Base-by-base conservation (phyloP, 2,888 invertebrate species). In the Caenorhabditis sinica region DNA sequence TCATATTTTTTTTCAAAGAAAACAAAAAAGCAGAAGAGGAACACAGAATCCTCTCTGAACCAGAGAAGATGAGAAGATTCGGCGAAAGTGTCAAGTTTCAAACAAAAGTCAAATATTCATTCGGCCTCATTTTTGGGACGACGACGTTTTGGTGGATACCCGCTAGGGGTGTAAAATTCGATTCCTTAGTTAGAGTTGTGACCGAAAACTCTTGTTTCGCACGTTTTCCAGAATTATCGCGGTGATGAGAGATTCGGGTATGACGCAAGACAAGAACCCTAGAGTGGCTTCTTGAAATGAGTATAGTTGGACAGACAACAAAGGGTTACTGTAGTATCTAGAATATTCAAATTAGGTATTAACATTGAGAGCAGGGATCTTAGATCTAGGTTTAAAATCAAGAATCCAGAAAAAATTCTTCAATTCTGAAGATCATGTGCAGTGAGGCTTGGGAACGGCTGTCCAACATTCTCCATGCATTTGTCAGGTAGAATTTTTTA, bases 101-200 rank as follows among this genome's bases (percentile, higher is more conserved):
- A 72, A 77, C 56, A 71, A 80, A 80, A 80, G 80, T 80, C 80
- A 80, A 80, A 80, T 72, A 80, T 80, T 80, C 79, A 75, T 75
- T 74, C 40, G 40, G 40, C 66, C 63, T 53, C 75, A 65, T 36
- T 45, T 75, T 58, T 20, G 25, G 65, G 30, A 8, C 23, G 66
- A 15, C n/a, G 8, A 3, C 13, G 20, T 53, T 40, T 28, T 51
- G 56, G 51, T 25, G 69, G 53, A 36, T 20, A 56, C 11, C 36
- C n/a, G 11, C 49, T 36, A 61, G 49, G 65, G 72, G 71, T 72
- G 72, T 80, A 72, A 80, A 80, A 80, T 72, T 80, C 66, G 80
- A 80, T 80, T 80, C 80, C 72, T 72, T 72, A 72, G 63, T 80
- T 80, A 72, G 71, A 43, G 63, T 51, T 63, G 61, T 60, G 69